These are phyloP conservation scores for Dryas iulia DNA, from an alignment of 1,140 invertebrate genomes.

Conservation along the genomic window DNA sequence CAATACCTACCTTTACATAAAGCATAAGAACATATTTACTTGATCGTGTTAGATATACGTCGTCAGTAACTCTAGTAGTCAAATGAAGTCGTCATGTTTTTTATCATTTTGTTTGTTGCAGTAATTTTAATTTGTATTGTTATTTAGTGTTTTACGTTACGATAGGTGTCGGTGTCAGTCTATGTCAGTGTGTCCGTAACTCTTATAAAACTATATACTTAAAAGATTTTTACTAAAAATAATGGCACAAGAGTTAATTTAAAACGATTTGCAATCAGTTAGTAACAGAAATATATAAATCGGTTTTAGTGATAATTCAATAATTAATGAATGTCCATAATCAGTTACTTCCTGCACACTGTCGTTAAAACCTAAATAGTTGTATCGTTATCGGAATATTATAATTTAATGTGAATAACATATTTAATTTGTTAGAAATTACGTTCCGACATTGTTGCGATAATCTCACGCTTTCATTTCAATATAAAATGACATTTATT, in stretches of 20 bases:
- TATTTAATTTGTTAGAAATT: too few species aligned
- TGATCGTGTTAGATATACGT: slow-evolving; percentile 54
- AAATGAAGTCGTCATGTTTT: slow-evolving; percentile 47
- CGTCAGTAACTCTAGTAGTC: slow-evolving; percentile 60
- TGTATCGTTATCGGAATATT: not conserved
- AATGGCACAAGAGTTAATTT: not conserved
- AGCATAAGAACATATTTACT: slow-evolving; percentile 38
- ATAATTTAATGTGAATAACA: not conserved
- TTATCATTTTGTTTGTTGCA: slow-evolving; percentile 69
- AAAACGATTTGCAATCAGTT: not conserved
- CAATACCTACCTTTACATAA: slow-evolving; percentile 26
- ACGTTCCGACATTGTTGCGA: too few species aligned
- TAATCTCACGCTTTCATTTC: too few species aligned
- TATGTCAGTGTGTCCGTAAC: not conserved
- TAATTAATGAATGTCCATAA: not conserved
- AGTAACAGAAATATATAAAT: too few species aligned
- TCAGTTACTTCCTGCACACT: not conserved
- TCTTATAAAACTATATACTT: too few species aligned
- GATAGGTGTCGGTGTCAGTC: slow-evolving; percentile 30
- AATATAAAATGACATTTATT: too few species aligned
- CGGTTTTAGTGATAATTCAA: too few species aligned
- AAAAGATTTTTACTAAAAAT: too few species aligned
- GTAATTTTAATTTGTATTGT: slow-evolving; percentile 72
- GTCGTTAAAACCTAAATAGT: not conserved
- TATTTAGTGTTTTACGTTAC: slow-evolving; percentile 76